These are phyloP conservation scores for Lasioglossum zephyrum DNA, from an alignment of 2,888 invertebrate species.

Conservation along the genomic window DNA sequence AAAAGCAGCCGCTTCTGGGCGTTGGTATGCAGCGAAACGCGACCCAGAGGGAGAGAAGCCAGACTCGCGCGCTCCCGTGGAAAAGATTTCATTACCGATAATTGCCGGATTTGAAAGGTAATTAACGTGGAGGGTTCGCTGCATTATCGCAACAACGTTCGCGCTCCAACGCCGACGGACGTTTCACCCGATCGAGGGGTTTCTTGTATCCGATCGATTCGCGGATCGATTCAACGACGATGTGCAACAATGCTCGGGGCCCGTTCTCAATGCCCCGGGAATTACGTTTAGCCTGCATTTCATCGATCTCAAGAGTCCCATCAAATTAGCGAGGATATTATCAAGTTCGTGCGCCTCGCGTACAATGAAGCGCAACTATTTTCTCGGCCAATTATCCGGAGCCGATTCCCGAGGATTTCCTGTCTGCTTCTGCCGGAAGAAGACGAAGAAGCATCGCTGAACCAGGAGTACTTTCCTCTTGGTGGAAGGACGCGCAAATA, in stretches of 20 bases:
- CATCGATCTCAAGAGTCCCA: neutral
- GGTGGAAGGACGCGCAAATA: neutral
- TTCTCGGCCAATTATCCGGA: neutral
- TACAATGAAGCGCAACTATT: neutral
- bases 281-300: neutral
- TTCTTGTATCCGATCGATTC: neutral
- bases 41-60: neutral
- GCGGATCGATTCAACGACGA: neutral
- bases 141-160: neutral
- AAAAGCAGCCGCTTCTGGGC: conserved; percentile 29
- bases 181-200: neutral
- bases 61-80: neutral
- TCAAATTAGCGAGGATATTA: conserved; percentile 4
- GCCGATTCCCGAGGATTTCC: neutral
- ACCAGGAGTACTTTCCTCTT: neutral
- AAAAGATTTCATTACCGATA: conserved; percentile 45
- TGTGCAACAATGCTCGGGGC: neutral
- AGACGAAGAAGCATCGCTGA: neutral
- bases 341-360: neutral
- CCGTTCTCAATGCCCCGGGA: neutral
- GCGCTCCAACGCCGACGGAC: neutral
- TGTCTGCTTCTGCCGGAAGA: neutral
- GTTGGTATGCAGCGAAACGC: conserved; percentile 36
- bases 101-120: conserved; percentile 28
- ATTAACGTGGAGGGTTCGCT: conserved; percentile 10